A percentile compares a stretch with the other conserved stretches of the same genome.
These are phyloP conservation scores for Ceyx margarethae DNA, from an alignment of 2,113 vertebrate genomes.

Conservation along the genomic window DNA sequence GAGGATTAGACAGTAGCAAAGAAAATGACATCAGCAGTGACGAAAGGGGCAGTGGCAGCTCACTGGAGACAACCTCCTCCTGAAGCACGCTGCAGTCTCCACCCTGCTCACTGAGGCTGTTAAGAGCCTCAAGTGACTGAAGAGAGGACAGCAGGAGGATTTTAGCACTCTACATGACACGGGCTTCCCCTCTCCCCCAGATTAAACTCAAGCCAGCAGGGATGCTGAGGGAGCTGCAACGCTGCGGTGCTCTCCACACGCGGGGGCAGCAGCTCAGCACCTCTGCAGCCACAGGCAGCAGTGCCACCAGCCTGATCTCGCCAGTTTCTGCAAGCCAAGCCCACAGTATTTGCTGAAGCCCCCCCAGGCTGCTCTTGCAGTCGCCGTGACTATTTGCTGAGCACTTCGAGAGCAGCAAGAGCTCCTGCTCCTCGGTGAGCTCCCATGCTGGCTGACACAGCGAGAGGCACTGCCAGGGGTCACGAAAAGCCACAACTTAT, in stretches of 20 bases:
- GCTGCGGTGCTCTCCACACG: not conserved
- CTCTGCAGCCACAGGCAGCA: not conserved
- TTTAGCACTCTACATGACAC: not conserved
- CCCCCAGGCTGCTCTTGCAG: not conserved
- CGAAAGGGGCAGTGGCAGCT: not conserved
- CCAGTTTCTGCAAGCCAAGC: not conserved
- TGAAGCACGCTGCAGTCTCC: not conserved
- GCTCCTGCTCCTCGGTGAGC: not conserved
- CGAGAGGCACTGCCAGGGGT: not conserved
- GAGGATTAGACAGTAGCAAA: constrained; percentile 33
- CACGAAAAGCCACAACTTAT: constrained; percentile 4
- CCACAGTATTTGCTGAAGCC: not conserved
- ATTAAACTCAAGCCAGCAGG: not conserved
- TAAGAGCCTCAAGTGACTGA: not conserved
- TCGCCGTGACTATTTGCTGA: not conserved
- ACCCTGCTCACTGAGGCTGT: not conserved
- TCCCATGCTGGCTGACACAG: not conserved
- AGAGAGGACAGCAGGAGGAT: not conserved
- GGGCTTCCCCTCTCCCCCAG: not conserved
- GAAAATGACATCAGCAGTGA: not conserved
- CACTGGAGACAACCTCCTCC: not conserved
- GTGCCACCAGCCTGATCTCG: fast-evolving
- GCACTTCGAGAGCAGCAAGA: not conserved
- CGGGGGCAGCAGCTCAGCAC: not conserved
- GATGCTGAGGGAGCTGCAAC: not conserved